A percentile compares a stretch with the other conserved stretches of the same genome.
Conservation (phyloP, 2,888 invertebrate genomes). For the Acheta domesticus region DNA sequence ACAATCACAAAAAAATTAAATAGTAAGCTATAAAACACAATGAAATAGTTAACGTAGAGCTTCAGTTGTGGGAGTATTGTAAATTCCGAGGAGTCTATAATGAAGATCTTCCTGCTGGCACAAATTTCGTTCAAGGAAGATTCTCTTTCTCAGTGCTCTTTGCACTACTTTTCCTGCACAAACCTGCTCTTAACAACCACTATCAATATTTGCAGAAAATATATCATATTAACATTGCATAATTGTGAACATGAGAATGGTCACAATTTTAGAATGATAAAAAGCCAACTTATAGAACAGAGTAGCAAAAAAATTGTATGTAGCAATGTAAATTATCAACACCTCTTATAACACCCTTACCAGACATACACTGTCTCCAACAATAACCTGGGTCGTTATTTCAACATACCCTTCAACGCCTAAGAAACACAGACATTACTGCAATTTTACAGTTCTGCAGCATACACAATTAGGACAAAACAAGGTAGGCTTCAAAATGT, state of each 20-base stretch:
- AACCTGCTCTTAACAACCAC: no score
- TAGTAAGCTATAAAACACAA: no score
- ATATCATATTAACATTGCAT: background rate
- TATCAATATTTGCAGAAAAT: no score
- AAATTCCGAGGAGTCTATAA: no score
- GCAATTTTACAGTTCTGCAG: background rate
- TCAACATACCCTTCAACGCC: background rate
- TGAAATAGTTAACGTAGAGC: no score
- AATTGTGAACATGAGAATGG: background rate
- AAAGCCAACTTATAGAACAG: background rate
- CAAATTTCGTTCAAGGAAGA: no score
- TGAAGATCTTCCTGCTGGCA: no score
- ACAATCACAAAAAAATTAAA: no score
- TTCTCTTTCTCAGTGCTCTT: no score
- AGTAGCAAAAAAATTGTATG: background rate
- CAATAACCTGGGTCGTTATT: background rate
- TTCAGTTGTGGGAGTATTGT: no score
- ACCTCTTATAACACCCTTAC: background rate
- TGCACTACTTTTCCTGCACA: no score
- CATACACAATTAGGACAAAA: background rate
- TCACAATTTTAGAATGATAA: constrained; percentile 18
- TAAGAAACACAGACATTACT: background rate
- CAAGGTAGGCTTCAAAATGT: background rate
- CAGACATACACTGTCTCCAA: background rate
- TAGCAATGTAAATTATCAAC: background rate